phyloP scores from a whole-genome alignment of 2,888 invertebrate species.

The Drosophila mulleri region DNA sequence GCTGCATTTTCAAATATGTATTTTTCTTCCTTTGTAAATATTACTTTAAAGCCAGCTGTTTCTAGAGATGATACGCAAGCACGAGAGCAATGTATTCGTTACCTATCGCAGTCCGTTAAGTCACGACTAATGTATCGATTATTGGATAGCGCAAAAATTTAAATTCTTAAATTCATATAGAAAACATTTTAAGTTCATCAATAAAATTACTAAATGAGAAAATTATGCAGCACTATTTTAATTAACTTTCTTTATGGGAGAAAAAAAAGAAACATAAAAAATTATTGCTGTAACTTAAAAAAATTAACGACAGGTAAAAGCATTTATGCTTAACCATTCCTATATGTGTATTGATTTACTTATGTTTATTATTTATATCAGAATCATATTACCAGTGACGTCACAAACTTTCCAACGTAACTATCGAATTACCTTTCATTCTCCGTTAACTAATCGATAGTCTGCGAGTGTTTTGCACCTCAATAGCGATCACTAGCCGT shows the following conservation, averaged over 20 bases:
- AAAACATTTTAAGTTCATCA: neutral
- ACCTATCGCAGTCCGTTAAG: neutral
- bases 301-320: no score
- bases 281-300: no score
- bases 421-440: neutral
- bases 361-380: neutral
- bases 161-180: neutral
- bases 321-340: no score
- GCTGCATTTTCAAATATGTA: neutral
- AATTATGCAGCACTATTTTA: no score
- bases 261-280: no score
- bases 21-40: no score
- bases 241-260: no score
- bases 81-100: neutral
- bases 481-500: neutral
- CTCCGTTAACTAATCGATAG: neutral
- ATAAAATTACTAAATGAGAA: no score
- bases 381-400: neutral
- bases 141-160: neutral
- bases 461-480: neutral
- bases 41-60: slow-evolving; percentile 1
- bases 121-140: neutral
- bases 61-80: neutral
- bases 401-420: neutral
- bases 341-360: no score